These are phyloP conservation scores for Benthosema pterotum DNA, from an alignment of 2,797 vertebrate species.

Conservation along the genomic window DNA sequence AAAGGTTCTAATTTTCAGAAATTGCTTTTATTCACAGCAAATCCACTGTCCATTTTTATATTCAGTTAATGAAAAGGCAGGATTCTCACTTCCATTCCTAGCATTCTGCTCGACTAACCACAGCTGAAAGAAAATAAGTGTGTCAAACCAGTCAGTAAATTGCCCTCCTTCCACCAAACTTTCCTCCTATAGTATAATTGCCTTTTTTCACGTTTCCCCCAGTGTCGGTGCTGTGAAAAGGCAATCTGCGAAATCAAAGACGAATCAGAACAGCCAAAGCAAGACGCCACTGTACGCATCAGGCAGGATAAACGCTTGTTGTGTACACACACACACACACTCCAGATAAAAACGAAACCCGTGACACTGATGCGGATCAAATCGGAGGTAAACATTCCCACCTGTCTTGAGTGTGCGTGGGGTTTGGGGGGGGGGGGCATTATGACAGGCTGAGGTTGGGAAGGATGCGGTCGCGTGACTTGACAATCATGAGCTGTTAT, in stretches of 20 bases:
- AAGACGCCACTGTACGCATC: constrained; percentile 26
- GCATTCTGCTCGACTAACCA: constrained; percentile 5
- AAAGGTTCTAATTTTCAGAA: no score
- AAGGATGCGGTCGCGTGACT: constrained; percentile 13
- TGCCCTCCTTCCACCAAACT: constrained; percentile 8
- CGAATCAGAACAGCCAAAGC: constrained; percentile 49
- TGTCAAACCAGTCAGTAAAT: constrained; percentile 12
- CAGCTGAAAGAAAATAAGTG: constrained; percentile 11
- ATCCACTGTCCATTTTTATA: no score
- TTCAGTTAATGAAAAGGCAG: no score
- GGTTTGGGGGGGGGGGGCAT: constrained; percentile 20
- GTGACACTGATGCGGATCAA: constrained; percentile 41
- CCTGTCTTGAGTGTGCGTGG: background rate
- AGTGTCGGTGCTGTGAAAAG: constrained; percentile 28
- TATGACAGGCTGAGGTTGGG: background rate
- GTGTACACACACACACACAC: constrained; percentile 37
- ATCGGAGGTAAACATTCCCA: constrained; percentile 55
- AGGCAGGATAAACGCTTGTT: constrained; percentile 28
- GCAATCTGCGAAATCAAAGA: constrained; percentile 42
- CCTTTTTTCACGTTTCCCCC: constrained; percentile 23
- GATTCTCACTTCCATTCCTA: background rate
- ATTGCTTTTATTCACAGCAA: no score
- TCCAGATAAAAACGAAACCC: constrained; percentile 58
- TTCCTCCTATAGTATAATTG: constrained; percentile 23
- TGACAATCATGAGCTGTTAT: constrained; percentile 41